Evolutionary conservation across 2,888 invertebrate genomes (phyloP).

Genomic region (Pachymerium ferrugineum): DNA sequence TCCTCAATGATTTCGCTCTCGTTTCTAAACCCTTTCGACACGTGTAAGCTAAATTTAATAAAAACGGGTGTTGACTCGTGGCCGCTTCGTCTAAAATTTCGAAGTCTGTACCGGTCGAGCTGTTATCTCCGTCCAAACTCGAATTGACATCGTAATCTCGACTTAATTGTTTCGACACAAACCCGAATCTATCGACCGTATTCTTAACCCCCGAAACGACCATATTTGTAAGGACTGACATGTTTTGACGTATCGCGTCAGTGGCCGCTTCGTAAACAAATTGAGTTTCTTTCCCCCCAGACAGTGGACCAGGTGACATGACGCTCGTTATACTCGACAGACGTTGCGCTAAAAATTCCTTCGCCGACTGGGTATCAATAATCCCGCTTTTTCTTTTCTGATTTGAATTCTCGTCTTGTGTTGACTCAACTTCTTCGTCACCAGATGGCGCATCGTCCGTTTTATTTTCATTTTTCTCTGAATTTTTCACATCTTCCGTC

Average conservation of each 20-base stretch:
- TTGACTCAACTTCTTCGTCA: background rate
- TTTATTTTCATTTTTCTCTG: background rate
- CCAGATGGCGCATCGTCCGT: too few species aligned
- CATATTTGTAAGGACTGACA: constrained; percentile 56
- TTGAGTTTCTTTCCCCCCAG: constrained; percentile 59
- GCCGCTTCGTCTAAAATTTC: background rate
- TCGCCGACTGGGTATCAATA: constrained; percentile 71
- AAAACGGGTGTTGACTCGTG: background rate
- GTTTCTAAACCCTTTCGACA: background rate
- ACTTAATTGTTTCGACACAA: constrained; percentile 66
- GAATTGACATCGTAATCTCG: constrained; percentile 58
- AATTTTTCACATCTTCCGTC: background rate
- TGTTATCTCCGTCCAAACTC: background rate
- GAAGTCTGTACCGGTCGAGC: background rate
- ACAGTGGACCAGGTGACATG: constrained; percentile 63
- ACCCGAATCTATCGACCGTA: constrained; percentile 67
- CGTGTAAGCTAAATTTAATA: background rate
- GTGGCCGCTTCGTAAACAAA: constrained; percentile 61
- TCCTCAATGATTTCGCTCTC: background rate
- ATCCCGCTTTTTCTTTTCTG: constrained; percentile 54
- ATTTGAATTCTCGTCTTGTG: too few species aligned
- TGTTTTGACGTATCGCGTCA: constrained; percentile 62
- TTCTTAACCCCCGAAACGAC: constrained; percentile 70
- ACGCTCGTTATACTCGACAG: constrained; percentile 63
- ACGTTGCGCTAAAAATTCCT: constrained; percentile 68